phyloP scores from a whole-genome alignment of 2,113 vertebrate genomes.

The Coptodon rendalli region DNA sequence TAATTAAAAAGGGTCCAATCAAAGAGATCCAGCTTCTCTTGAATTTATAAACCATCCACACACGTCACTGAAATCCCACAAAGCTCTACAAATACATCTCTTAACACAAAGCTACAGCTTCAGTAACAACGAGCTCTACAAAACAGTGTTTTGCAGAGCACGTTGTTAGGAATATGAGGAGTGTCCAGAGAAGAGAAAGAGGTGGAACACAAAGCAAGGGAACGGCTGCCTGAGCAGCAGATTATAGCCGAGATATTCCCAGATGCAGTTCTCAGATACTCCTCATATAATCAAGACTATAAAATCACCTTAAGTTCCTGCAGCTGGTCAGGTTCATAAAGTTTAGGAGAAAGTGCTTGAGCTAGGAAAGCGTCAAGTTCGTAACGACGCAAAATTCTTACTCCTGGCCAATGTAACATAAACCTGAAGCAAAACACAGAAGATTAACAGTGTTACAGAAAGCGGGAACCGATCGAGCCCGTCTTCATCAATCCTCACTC shows the following conservation, averaged over 20 bases:
- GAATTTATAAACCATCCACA: conserved; percentile 50
- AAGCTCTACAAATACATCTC: neutral
- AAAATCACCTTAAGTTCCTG: conserved; percentile 93
- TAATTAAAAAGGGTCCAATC: neutral
- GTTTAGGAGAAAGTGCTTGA: conserved; percentile 93
- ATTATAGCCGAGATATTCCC: neutral
- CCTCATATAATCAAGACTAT: conserved; percentile 39
- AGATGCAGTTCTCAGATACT: conserved; percentile 33
- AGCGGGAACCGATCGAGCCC: conserved; percentile 8
- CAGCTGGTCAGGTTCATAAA: conserved; percentile 95
- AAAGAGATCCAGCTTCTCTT: neutral
- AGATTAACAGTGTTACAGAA: conserved; percentile 49
- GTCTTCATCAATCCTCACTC: neutral
- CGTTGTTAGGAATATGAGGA: conserved; percentile 29
- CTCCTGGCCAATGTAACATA: conserved; percentile 96
- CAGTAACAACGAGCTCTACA: conserved; percentile 22
- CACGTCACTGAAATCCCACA: neutral
- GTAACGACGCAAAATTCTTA: conserved; percentile 91
- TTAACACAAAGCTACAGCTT: neutral
- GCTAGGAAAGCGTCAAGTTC: conserved; percentile 96
- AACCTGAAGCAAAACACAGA: conserved; percentile 80
- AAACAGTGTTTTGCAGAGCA: neutral
- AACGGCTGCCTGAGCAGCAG: neutral
- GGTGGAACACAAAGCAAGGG: neutral
- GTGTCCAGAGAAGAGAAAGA: conserved; percentile 33